Conservation (phyloP, 2,888 invertebrate species). For the Ceramica pisi region DNA sequence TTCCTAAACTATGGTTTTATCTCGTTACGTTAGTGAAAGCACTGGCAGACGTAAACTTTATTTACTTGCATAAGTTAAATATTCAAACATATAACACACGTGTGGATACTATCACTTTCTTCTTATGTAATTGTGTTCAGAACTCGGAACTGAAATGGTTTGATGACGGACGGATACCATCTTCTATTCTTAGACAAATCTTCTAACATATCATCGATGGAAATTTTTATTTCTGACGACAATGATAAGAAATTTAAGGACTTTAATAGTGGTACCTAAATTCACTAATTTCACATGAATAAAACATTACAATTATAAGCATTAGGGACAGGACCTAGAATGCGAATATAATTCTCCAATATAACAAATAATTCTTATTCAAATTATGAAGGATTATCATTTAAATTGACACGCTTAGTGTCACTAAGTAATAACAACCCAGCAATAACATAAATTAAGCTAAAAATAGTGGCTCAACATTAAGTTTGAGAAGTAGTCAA, state of each 20-base stretch:
- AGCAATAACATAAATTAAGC: constrained; percentile 12
- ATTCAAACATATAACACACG: constrained; percentile 73
- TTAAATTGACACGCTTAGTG: constrained; percentile 10
- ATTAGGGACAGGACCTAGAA: neutral
- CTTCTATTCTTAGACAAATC: constrained; percentile 12
- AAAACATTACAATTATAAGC: neutral
- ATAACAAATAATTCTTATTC: constrained; percentile 1
- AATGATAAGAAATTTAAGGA: neutral
- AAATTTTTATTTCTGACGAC: neutral
- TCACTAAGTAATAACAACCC: neutral
- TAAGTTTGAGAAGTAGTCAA: neutral
- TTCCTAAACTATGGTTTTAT: constrained; percentile 45
- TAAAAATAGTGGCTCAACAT: neutral
- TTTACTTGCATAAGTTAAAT: constrained; percentile 78
- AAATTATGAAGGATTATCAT: constrained; percentile 24
- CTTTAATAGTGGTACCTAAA: neutral
- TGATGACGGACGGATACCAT: constrained; percentile 17
- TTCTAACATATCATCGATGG: constrained; percentile 1
- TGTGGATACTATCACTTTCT: constrained; percentile 78
- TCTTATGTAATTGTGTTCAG: constrained; percentile 74
- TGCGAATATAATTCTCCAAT: neutral
- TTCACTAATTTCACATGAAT: neutral
- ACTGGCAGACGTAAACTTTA: constrained; percentile 71
- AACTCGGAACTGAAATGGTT: constrained; percentile 48
- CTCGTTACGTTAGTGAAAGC: constrained; percentile 73